Evolutionary conservation across 2,888 invertebrate genomes (phyloP).

Genomic region (Patella depressa): DNA sequence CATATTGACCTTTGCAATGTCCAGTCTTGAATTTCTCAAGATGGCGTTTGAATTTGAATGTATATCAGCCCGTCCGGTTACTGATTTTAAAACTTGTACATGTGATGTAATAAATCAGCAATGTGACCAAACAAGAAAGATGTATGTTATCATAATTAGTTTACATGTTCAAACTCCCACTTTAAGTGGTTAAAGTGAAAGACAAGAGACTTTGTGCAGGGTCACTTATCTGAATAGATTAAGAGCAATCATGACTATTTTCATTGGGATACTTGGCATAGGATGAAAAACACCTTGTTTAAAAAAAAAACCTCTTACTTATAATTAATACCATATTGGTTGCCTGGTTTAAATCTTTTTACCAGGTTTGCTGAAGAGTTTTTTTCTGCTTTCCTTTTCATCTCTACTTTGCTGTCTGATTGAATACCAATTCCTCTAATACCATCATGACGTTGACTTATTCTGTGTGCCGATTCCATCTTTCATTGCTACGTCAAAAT

Average conservation of each 20-base stretch:
- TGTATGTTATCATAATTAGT: too few relatives aligned
- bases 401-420: slow-evolving; percentile 5
- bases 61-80: too few relatives aligned
- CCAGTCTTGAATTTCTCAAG: too few relatives aligned
- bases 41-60: too few relatives aligned
- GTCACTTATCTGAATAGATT: neutral
- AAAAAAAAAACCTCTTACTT: neutral
- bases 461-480: slow-evolving; percentile 48
- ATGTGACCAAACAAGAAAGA: too few relatives aligned
- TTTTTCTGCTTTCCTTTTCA: slow-evolving; percentile 44
- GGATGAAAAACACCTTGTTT: neutral
- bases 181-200: neutral
- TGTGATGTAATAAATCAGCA: too few relatives aligned
- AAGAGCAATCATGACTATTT: neutral
- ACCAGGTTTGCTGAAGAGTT: slow-evolving; percentile 46
- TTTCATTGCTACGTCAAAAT: slow-evolving; percentile 30
- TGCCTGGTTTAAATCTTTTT: slow-evolving; percentile 22
- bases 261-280: neutral
- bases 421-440: neutral
- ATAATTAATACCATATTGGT: slow-evolving; percentile 14
- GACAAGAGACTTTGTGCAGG: neutral
- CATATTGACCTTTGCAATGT: too few relatives aligned
- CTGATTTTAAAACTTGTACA: too few relatives aligned
- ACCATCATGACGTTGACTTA: slow-evolving; percentile 34
- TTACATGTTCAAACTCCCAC: too few relatives aligned